These are phyloP conservation scores for Crocuta crocuta DNA, from an alignment of 2,113 vertebrate species.

Conservation along the genomic window DNA sequence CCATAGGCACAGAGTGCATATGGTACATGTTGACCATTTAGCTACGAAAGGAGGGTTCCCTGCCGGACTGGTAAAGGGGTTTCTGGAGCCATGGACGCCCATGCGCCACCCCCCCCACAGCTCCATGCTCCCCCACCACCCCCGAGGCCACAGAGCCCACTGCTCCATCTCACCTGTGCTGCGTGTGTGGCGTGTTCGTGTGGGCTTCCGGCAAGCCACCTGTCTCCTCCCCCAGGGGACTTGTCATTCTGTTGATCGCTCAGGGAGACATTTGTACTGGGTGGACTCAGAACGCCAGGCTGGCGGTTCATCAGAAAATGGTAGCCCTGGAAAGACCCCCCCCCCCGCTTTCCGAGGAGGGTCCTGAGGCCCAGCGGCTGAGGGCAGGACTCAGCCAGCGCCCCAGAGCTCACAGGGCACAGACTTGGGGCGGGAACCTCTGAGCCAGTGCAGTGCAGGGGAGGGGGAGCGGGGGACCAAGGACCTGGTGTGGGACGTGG, in stretches of 20 bases:
- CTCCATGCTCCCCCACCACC: background rate
- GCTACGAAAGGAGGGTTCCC: background rate
- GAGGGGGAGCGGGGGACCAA: background rate
- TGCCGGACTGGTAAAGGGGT: fast-evolving
- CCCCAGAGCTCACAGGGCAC: background rate
- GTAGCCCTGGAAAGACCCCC: fast-evolving
- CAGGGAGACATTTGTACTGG: background rate
- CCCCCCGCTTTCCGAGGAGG: background rate
- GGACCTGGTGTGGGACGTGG: background rate
- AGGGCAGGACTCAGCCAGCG: background rate
- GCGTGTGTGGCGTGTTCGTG: fast-evolving
- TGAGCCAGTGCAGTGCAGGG: fast-evolving
- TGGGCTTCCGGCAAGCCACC: background rate
- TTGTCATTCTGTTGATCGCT: background rate
- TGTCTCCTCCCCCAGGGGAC: background rate
- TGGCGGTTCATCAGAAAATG: background rate
- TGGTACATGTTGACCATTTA: fast-evolving
- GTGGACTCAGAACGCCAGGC: background rate
- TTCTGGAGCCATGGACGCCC: background rate
- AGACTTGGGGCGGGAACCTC: background rate
- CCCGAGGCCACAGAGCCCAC: fast-evolving
- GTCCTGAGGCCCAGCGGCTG: too few species aligned
- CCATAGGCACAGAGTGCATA: fast-evolving
- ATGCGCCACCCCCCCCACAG: fast-evolving
- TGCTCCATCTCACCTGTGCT: background rate